Percentiles rank a stretch among this genome's conserved stretches.
These are phyloP conservation scores for Philotrypesis tridentata DNA, from an alignment of 1,140 invertebrate species.

Conservation along the genomic window DNA sequence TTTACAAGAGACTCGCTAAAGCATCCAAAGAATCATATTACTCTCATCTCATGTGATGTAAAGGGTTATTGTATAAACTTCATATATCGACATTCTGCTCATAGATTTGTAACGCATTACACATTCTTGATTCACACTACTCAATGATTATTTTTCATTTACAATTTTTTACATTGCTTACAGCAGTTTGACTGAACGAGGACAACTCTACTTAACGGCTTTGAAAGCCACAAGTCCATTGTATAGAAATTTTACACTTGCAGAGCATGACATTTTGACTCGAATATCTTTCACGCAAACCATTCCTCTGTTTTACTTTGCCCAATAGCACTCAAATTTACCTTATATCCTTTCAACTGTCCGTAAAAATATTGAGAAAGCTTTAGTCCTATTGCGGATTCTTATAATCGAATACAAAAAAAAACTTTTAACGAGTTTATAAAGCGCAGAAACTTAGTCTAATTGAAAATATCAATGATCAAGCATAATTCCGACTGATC, in stretches of 20 bases:
- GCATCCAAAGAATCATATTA: not conserved
- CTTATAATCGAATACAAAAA: not conserved
- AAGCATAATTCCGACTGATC: not conserved
- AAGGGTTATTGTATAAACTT: slow-evolving; percentile 7
- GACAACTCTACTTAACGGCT: slow-evolving; percentile 27
- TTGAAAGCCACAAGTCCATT: slow-evolving; percentile 14
- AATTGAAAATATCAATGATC: not conserved
- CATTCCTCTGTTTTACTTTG: not conserved
- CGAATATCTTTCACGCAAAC: not conserved
- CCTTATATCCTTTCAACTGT: not conserved
- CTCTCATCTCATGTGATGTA: not conserved
- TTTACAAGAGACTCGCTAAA: slow-evolving; percentile 25
- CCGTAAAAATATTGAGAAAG: not conserved
- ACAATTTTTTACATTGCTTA: slow-evolving; percentile 42
- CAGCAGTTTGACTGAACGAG: slow-evolving; percentile 31
- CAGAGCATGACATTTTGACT: slow-evolving; percentile 4
- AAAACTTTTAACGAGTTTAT: not conserved
- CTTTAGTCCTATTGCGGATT: slow-evolving; percentile 4
- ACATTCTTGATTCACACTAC: slow-evolving; percentile 25
- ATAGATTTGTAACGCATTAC: slow-evolving; percentile 33
- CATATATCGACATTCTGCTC: slow-evolving; percentile 10
- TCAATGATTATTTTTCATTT: slow-evolving; percentile 37
- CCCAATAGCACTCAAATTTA: slow-evolving; percentile 14
- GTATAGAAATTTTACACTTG: slow-evolving; percentile 38
- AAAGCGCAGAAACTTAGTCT: not conserved